These are phyloP conservation scores for Tetragonula clypearis DNA, from an alignment of 1,140 invertebrate species.

Conservation along the genomic window DNA sequence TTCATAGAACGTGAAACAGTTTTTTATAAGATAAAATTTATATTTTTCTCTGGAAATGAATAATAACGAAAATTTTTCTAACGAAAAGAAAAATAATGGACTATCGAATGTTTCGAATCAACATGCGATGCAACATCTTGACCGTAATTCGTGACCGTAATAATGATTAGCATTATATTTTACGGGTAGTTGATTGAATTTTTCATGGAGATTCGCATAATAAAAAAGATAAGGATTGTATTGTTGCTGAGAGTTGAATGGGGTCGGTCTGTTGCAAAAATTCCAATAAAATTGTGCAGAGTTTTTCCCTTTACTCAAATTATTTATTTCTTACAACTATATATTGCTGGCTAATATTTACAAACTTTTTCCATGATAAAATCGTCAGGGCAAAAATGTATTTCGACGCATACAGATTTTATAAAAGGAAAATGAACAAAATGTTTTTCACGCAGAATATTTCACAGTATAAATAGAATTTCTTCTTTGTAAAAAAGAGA, in stretches of 20 bases:
- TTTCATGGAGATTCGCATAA: conserved; percentile 44
- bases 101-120: not conserved
- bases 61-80: not conserved
- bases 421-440: conserved; percentile 18
- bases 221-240: conserved; percentile 36
- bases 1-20: not conserved
- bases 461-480: not conserved
- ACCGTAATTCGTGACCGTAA: conserved; percentile 15
- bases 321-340: conserved; percentile 46
- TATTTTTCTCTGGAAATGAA: not conserved
- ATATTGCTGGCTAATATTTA: conserved; percentile 28
- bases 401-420: not conserved
- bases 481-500: not conserved
- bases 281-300: conserved; percentile 26
- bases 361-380: conserved; percentile 34
- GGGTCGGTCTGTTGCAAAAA: conserved; percentile 47
- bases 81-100: not conserved
- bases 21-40: not conserved
- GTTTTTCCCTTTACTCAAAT: conserved; percentile 10
- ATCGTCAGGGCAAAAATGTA: not conserved
- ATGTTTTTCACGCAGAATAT: not conserved
- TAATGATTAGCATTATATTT: conserved; percentile 50
- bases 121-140: conserved; percentile 9
- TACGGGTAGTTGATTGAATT: conserved; percentile 53
- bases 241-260: conserved; percentile 49